Evolutionary conservation across 2,797 vertebrate genomes (phyloP).

Genomic region (Sebastes vulpes): DNA sequence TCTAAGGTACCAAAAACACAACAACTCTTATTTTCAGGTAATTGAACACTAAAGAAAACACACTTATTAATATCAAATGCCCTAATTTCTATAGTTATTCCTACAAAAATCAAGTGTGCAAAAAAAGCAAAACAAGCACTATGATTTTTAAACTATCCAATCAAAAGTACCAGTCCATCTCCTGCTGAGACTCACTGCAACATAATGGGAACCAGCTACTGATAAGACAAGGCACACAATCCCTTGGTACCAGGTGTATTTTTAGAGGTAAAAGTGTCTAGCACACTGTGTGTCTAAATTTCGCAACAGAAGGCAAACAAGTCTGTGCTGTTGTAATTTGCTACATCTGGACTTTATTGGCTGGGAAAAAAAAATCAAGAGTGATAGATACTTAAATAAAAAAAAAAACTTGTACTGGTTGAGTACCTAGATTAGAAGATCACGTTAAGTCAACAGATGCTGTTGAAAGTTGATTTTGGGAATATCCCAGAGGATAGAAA

Average conservation of each 20-base stretch:
- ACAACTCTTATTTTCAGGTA: too few species aligned
- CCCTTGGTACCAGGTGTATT: constrained; percentile 47
- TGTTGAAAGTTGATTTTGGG: constrained; percentile 31
- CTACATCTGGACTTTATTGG: constrained; percentile 37
- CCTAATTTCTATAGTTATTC: background rate
- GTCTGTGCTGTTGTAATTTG: constrained; percentile 41
- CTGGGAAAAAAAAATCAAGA: background rate
- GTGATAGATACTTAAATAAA: background rate
- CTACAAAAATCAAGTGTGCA: background rate
- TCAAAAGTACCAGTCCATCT: constrained; percentile 4
- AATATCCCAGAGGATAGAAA: background rate
- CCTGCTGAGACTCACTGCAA: constrained; percentile 4
- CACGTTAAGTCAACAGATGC: constrained; percentile 3
- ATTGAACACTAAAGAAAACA: too few species aligned
- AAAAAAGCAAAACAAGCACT: background rate
- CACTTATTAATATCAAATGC: too few species aligned
- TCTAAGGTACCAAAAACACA: too few species aligned
- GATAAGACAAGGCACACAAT: constrained; percentile 33
- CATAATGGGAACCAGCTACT: constrained; percentile 19
- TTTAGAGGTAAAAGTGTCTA: constrained; percentile 52
- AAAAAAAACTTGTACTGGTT: background rate
- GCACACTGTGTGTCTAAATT: constrained; percentile 37
- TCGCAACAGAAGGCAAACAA: constrained; percentile 41
- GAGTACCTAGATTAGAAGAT: background rate
- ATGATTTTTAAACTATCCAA: constrained; percentile 3